Evolutionary conservation across 2,888 invertebrate genomes (phyloP), one percentile per base, ranked within the genome.

Genomic region (Tridacna crocea): DNA sequence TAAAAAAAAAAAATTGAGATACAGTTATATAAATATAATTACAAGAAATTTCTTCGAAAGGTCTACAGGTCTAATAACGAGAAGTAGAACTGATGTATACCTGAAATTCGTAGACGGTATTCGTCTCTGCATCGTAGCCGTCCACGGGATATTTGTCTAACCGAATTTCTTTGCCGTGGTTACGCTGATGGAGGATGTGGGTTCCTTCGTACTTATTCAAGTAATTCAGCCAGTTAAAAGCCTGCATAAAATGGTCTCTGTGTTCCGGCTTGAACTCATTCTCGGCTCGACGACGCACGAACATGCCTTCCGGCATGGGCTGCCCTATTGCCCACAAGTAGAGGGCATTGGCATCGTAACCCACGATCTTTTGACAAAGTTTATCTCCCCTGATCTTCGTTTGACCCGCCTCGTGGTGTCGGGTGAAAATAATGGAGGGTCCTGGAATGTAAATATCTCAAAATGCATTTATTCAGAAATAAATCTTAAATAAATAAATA

Each of bases 221-320:
- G 36, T 76, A 84, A 66, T 83, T 77, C 55, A 84, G 26, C 82
- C 85, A 85, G 63, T 80, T 47, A 55, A 58, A 80, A 11, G 80
- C 75, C 10, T 36, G 48, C 74, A 70, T 68, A n/a, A 70, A 80
- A 17, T 66, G 58, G 55, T 80, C 82, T 46, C 77, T 63, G 15
- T 72, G n/a, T 58, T 80, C 80, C n/a, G 86, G 86, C 66, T 79
- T 78, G 72, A 83, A 86, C 19, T 73, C 58, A 22, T 78, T 72
- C 12, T 81, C 73, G 19, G 75, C 26, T 6, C 76, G 66, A n/a
- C 84, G 65, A 3, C 81, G 46, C 13, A 81, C 72, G 26, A 75
- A 81, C 15, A 73, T 27, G 19, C 84, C 84, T 10, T 61, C 68
- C 19, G 84, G 80, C 79, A 84, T 81, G 19, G 65, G 36, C 51